Percentiles rank a stretch among this genome's conserved stretches.
Evolutionary conservation across 2,888 invertebrate genomes (phyloP).

Genomic region (Eudasyphora cyanicolor): DNA sequence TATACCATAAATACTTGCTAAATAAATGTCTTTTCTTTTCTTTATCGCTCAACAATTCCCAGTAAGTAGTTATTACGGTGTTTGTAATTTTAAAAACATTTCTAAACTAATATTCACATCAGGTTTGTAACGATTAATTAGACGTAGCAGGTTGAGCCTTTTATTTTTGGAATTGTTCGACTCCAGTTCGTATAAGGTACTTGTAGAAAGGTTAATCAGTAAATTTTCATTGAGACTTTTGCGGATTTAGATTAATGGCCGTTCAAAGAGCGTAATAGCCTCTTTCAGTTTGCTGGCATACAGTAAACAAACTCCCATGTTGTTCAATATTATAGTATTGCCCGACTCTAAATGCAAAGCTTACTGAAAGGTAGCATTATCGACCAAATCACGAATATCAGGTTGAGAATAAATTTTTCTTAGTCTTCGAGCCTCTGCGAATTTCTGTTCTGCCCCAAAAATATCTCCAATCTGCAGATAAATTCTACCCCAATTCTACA

Average conservation of each 20-base stretch:
- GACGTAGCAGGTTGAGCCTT: constrained; percentile 89
- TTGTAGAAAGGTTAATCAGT: constrained; percentile 93
- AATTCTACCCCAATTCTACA: constrained; percentile 90
- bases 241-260: constrained; percentile 90
- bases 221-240: constrained; percentile 93
- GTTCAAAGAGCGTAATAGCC: constrained; percentile 91
- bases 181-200: constrained; percentile 95
- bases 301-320: constrained; percentile 94
- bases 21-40: constrained; percentile 37
- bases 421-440: constrained; percentile 83
- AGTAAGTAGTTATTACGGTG: constrained; percentile 56
- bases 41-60: constrained; percentile 1
- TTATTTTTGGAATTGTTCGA: constrained; percentile 93
- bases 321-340: constrained; percentile 95
- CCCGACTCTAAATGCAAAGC: constrained; percentile 89
- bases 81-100: constrained; percentile 78
- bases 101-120: constrained; percentile 79
- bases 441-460: constrained; percentile 86
- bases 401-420: constrained; percentile 81
- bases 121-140: constrained; percentile 90
- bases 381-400: constrained; percentile 87
- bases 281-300: constrained; percentile 95
- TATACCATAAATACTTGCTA: constrained; percentile 42
- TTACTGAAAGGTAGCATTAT: constrained; percentile 88
- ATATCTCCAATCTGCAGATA: constrained; percentile 91